Percentiles rank a stretch among this genome's conserved stretches.
phyloP scores from a whole-genome alignment of 2,113 vertebrate species.

The Ranitomeya imitator region DNA sequence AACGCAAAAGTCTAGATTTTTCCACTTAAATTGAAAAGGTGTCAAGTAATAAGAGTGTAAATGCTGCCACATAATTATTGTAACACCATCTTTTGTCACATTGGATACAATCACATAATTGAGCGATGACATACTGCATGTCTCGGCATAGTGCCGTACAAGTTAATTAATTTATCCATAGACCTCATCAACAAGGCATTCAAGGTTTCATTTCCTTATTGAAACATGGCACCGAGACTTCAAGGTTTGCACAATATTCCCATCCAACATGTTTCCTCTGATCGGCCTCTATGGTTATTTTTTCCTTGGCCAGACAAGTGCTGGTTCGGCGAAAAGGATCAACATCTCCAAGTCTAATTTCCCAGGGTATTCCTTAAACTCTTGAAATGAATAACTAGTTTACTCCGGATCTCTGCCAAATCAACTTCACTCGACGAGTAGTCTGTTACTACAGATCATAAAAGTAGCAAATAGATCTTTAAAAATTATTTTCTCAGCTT shows the following conservation, averaged over 20 bases:
- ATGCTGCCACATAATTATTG: background rate
- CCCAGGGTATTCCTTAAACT: conserved; percentile 27
- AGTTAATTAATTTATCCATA: background rate
- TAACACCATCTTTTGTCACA: background rate
- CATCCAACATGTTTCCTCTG: background rate
- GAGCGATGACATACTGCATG: background rate
- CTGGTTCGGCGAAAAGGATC: conserved; percentile 28
- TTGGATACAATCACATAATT: background rate
- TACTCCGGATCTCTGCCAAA: background rate
- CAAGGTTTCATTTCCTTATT: conserved; percentile 15
- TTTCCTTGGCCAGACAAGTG: conserved; percentile 22
- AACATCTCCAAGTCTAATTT: conserved; percentile 34
- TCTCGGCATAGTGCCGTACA: background rate
- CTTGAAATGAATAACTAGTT: background rate
- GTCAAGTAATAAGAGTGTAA: background rate
- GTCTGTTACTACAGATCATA: conserved; percentile 33
- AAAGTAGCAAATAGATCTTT: conserved; percentile 38
- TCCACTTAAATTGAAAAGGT: background rate
- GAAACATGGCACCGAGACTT: conserved; percentile 17
- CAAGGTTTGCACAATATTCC: background rate
- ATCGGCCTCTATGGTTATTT: conserved; percentile 4
- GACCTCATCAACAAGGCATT: conserved; percentile 19
- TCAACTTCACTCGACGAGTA: conserved; percentile 5
- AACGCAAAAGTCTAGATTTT: background rate
- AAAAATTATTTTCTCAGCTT: conserved; percentile 18